Percentiles rank a stretch among this genome's conserved stretches.
Conservation (phyloP, 2,888 invertebrate genomes). For the Pyrgus malvae region DNA sequence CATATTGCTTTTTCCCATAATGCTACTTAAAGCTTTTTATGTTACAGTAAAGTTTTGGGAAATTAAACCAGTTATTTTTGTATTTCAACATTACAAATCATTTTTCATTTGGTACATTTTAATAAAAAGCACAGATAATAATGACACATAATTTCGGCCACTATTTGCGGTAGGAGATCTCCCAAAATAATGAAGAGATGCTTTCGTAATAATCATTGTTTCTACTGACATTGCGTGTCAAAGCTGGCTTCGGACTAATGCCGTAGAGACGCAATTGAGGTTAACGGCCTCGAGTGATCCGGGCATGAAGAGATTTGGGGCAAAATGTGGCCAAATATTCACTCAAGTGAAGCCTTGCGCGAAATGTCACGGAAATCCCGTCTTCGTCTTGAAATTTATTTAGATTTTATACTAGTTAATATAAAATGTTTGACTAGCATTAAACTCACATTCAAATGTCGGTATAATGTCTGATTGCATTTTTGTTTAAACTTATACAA, state of each 20-base stretch:
- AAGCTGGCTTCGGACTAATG: constrained; percentile 19
- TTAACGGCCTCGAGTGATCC: constrained; percentile 20
- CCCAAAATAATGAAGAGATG: constrained; percentile 8
- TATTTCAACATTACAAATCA: no score
- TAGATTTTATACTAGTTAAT: neutral
- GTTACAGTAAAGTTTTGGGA: no score
- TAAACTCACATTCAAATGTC: no score
- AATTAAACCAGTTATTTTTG: no score
- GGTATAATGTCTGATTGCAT: no score
- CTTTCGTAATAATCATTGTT: constrained; percentile 13
- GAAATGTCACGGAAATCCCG: neutral
- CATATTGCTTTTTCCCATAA: no score
- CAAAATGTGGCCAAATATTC: constrained; percentile 23
- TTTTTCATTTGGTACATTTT: neutral
- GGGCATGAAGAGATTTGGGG: constrained; percentile 20
- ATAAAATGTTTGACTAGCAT: no score
- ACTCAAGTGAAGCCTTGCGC: constrained; percentile 15
- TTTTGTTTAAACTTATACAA: no score
- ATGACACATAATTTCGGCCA: no score
- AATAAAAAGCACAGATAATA: neutral
- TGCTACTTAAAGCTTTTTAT: no score
- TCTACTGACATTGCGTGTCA: constrained; percentile 25
- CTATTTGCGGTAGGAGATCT: neutral
- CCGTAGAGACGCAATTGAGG: constrained; percentile 26
- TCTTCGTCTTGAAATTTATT: neutral